Base-by-base conservation (phyloP, 2,113 vertebrate species). In the Propithecus coquereli region DNA sequence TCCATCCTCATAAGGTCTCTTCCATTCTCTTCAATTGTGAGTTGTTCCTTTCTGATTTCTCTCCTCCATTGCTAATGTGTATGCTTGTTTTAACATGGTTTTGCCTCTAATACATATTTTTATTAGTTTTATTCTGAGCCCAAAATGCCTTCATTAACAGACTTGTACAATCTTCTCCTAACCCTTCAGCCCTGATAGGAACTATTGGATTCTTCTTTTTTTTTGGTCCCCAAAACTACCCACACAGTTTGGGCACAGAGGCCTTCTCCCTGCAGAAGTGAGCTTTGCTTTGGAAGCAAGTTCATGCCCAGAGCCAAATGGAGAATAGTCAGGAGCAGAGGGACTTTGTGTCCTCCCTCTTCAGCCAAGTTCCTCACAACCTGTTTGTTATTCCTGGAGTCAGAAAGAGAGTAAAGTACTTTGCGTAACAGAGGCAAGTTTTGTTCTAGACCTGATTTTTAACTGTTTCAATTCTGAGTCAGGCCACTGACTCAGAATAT, bases 251-350 rank as follows among this genome's bases (percentile, higher is more conserved):
- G 37, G 52, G 66, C 89, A 30, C 13, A 65, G 81, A 92, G 27
- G 47, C 8, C 17, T 71, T 54, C 17, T 71, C 34, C 52, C 50
- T 71, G 43, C 6, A 79, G 13, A 86, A 61, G 65, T 20, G 47
- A 87, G 5, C 10, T 95, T 87, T 83, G 40, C 76, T 63, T 90
- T 87, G 91, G 61, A 92, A 90, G 70, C 45, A 90, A 61, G 66
- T 83, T 61, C 66, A 61, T 54, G 14, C 22, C 23, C 22, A 14
- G 22, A 59, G 52, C 80, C 57, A 87, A 90, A 45, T 25, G 11
- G 23, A 91, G 30, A 54, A 23, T 10, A 80, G 73, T 52, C 23
- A 65, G 59, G 40, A 87, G 37, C 43, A 80, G 63, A 87, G 43
- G 59, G 27, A 68, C 45, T 79, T 13, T 8, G 9, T 47, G 34